These are phyloP conservation scores for Chrysemys picta DNA, from an alignment of 2,113 vertebrate genomes.

Conservation along the genomic window DNA sequence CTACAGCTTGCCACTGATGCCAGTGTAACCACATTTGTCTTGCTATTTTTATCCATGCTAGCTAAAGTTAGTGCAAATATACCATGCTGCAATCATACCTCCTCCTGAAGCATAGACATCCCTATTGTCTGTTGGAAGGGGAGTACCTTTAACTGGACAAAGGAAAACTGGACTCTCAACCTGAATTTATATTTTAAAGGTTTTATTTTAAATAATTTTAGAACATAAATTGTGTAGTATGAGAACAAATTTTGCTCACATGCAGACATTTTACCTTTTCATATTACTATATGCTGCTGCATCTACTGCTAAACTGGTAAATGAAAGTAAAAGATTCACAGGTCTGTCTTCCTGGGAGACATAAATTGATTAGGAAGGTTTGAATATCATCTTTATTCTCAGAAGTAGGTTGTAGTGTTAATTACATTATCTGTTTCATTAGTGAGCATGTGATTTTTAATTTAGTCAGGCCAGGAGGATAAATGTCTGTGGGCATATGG, in stretches of 20 bases:
- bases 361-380: constrained; percentile 4
- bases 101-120: not conserved
- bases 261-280: not conserved
- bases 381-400: constrained; percentile 4
- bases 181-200: not conserved
- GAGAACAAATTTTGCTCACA: not conserved
- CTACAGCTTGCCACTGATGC: not conserved
- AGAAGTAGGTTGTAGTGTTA: not conserved
- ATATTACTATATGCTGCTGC: not conserved
- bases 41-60: not conserved
- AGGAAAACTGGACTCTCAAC: not conserved
- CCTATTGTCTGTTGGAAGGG: too few relatives aligned
- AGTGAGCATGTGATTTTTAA: not conserved
- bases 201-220: not conserved
- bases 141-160: not conserved
- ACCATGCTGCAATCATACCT: not conserved
- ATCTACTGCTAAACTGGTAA: not conserved
- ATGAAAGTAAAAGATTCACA: not conserved
- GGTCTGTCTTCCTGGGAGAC: not conserved
- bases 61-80: not conserved
- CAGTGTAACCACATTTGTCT: not conserved
- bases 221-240: not conserved
- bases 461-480: not conserved
- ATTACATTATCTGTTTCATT: constrained; percentile 15
- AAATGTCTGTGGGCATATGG: not conserved